Conservation (phyloP, 2,113 vertebrate genomes). For the Odocoileus hemionus region DNA sequence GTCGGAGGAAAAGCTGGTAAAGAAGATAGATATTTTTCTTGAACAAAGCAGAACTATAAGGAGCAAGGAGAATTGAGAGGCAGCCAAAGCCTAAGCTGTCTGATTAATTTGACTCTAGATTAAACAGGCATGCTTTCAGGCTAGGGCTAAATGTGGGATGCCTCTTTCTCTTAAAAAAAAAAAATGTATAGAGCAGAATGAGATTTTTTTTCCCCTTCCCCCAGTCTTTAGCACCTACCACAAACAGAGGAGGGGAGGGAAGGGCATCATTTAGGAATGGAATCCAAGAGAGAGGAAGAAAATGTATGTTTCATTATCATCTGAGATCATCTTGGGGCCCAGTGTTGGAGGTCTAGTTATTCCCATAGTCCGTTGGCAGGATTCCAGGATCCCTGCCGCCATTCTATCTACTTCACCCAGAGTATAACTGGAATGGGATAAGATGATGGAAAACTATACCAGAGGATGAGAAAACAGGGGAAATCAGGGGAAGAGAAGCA, state of each 20-base stretch:
- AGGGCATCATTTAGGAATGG: background rate
- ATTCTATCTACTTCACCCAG: background rate
- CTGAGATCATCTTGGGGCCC: background rate
- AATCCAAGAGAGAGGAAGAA: background rate
- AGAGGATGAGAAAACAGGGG: background rate
- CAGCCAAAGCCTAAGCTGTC: background rate
- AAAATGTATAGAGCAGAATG: background rate
- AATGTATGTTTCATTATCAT: background rate
- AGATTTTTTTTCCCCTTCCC: background rate
- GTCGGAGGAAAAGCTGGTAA: background rate
- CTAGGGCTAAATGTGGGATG: background rate
- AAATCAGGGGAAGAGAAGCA: background rate
- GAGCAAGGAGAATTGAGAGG: background rate
- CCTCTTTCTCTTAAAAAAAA: background rate
- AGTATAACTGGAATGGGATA: background rate
- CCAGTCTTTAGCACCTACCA: background rate
- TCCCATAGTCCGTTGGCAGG: background rate
- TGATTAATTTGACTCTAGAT: background rate
- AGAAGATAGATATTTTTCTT: constrained; percentile 20
- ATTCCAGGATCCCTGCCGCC: background rate
- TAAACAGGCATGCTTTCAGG: constrained; percentile 6
- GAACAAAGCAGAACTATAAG: constrained; percentile 11
- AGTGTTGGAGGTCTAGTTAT: background rate
- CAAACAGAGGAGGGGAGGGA: background rate
- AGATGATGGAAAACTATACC: background rate